Base-by-base conservation (phyloP, 2,888 invertebrate species). In the Drosophila meridionalis region DNA sequence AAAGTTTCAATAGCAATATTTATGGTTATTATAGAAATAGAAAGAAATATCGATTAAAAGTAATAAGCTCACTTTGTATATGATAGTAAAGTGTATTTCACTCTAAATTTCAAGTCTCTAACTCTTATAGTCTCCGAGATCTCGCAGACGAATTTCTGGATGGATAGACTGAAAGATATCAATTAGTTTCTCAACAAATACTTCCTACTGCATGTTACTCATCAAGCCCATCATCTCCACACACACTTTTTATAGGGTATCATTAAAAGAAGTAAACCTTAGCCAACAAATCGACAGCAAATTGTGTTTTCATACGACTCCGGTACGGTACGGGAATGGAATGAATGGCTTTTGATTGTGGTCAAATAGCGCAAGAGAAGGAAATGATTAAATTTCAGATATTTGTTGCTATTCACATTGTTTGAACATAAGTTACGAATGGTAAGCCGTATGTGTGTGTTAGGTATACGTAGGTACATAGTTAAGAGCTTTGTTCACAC, bases 281-380 rank as follows among this genome's bases (percentile, higher is more conserved):
- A 53, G 61, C 45, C 55, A 73, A 40, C 76, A 78, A 80, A 87
- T 78, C 72, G 73, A 62, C 64, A 57, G 43, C 65, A 74, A 82
- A 84, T 87, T 64, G 53, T 57, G 32, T 71, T 74, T 73, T 69
- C 69, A 80, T 76, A 57, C 48, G 69, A 36, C 7, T 68, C 38
- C 34, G 42, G 9, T 34, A 20, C 20, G 20, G 20, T 59, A 11
- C 50, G 45, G 45, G 63, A 69, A 76, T 87, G 58, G 63, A 68
- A 80, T 85, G 83, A 77, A 74, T 70, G 81, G 38, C 59, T 55
- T 79, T 85, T 81, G 76, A 81, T 83, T 86, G 83, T 81, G 66
- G 58, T 28, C 58, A 67, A 40, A 50, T 71, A 69, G 68, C 52
- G 38, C 45, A 76, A 71, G 82, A 87, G 73, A 56, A 78, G 76